Evolutionary conservation across 2,113 vertebrate genomes (phyloP).

Genomic region (Sinocyclocheilus anshuiensis): DNA sequence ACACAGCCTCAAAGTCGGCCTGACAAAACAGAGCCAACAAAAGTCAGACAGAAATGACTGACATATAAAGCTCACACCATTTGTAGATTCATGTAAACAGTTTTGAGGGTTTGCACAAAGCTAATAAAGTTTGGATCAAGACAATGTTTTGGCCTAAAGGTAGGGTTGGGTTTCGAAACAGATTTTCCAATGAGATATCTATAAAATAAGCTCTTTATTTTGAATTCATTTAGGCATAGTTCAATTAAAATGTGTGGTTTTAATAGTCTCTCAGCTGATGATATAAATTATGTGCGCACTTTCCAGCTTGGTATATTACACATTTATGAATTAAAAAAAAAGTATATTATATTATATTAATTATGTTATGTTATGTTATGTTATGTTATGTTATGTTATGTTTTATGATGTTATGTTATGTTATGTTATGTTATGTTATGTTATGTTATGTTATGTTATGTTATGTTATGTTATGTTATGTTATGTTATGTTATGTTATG

Average conservation of each 20-base stretch:
- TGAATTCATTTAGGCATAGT: background rate
- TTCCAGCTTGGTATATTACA: no score
- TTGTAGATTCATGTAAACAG: constrained; percentile 22
- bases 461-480: no score
- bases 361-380: no score
- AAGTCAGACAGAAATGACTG: constrained; percentile 42
- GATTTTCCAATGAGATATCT: background rate
- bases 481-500: no score
- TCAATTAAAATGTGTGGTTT: background rate
- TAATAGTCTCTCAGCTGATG: background rate
- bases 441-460: no score
- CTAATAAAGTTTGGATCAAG: background rate
- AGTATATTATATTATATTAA: no score
- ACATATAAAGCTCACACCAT: constrained; percentile 9
- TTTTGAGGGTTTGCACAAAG: background rate
- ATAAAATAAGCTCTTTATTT: background rate
- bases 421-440: no score
- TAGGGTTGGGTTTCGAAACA: background rate
- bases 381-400: no score
- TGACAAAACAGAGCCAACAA: background rate
- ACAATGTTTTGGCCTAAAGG: background rate
- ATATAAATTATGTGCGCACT: background rate
- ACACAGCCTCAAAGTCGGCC: constrained; percentile 11
- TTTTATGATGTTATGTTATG: no score
- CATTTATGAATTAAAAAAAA: no score